A percentile compares a stretch with the other conserved stretches of the same genome.
Conservation (phyloP, 2,113 vertebrate genomes). For the Rhinoderma darwinii region DNA sequence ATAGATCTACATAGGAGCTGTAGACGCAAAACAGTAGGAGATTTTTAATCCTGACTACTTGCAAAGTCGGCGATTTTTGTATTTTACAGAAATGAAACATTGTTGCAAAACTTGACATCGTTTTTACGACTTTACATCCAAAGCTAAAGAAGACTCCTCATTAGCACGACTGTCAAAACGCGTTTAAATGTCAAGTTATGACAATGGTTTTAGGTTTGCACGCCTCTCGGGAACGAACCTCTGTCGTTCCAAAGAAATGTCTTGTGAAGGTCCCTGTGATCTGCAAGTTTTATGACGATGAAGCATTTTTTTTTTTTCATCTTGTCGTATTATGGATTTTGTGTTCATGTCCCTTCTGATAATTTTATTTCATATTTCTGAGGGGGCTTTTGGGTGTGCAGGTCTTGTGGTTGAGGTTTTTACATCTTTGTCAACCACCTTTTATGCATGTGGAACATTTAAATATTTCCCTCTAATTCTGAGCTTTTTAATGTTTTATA, state of each 20-base stretch:
- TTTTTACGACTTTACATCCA: neutral
- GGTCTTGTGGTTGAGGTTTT: too few relatives aligned
- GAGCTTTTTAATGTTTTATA: too few relatives aligned
- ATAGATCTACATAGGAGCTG: too few relatives aligned
- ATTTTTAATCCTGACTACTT: too few relatives aligned
- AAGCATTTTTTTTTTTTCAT: neutral
- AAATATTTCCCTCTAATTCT: too few relatives aligned
- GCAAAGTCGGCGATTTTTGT: too few relatives aligned
- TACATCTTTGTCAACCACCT: too few relatives aligned
- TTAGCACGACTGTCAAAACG: neutral
- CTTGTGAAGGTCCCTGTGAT: neutral
- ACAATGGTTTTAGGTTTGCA: neutral
- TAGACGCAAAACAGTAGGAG: too few relatives aligned
- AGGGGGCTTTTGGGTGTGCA: too few relatives aligned
- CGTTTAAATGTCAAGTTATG: neutral
- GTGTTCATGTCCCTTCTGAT: neutral
- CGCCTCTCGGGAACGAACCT: neutral
- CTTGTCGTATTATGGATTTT: neutral
- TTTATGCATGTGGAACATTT: too few relatives aligned
- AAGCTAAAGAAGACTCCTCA: neutral
- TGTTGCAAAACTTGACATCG: neutral
- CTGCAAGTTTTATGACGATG: conserved; percentile 4
- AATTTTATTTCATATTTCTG: neutral
- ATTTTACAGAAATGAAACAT: too few relatives aligned
- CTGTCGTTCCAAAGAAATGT: neutral